phyloP scores from a whole-genome alignment of 2,797 vertebrate genomes.

The Falco peregrinus region DNA sequence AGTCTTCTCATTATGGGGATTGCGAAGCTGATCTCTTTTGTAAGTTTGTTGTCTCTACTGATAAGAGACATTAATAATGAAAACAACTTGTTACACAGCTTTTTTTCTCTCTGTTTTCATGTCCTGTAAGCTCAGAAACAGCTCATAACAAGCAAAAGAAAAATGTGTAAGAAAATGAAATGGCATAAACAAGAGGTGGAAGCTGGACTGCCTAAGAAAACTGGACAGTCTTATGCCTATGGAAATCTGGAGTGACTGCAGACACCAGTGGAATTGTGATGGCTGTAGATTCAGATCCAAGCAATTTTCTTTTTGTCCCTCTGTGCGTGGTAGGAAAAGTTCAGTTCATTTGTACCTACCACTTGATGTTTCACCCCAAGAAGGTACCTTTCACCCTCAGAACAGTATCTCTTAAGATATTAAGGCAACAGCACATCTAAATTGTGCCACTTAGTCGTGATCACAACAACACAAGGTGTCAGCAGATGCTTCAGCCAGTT shows the following conservation, averaged over 20 bases:
- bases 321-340: not conserved
- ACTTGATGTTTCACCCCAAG: constrained; percentile 58
- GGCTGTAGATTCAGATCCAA: not conserved
- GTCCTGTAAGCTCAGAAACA: not conserved
- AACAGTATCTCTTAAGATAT: constrained; percentile 55
- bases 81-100: not conserved
- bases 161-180: not conserved
- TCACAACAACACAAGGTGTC: not conserved
- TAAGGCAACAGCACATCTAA: constrained; percentile 24
- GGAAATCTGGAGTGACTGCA: not conserved
- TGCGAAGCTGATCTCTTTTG: not conserved
- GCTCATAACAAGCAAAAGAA: not conserved
- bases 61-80: not conserved
- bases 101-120: not conserved
- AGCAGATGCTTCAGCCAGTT: not conserved
- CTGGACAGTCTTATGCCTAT: not conserved
- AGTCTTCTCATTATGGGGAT: not conserved
- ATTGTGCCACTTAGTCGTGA: constrained; percentile 25
- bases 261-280: not conserved
- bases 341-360: not conserved
- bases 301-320: not conserved
- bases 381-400: constrained; percentile 23
- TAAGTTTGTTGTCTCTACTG: not conserved
- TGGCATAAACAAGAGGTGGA: not conserved
- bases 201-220: not conserved